Conservation (phyloP, 2,113 vertebrate genomes). For the Tupaia chinensis region DNA sequence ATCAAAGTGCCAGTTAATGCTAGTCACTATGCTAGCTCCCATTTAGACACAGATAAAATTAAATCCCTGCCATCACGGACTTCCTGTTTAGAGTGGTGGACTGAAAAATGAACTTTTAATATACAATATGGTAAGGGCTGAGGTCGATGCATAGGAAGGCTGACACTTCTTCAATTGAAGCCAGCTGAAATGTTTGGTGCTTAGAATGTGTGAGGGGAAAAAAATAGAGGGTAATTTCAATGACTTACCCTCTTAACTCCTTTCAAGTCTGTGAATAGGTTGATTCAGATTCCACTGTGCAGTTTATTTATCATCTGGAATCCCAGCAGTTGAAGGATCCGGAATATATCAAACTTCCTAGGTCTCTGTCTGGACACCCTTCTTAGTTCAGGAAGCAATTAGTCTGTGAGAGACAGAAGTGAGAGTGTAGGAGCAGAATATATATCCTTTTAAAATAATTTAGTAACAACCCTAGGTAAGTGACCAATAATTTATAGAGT, state of each 20-base stretch:
- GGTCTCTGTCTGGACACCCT: slow-evolving; percentile 76
- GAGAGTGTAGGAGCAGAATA: slow-evolving; percentile 79
- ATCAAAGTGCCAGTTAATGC: not conserved
- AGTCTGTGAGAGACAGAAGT: slow-evolving; percentile 81
- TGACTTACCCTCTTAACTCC: slow-evolving; percentile 62
- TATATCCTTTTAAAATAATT: slow-evolving; percentile 85
- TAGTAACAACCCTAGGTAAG: slow-evolving; percentile 85
- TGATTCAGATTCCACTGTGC: slow-evolving; percentile 67
- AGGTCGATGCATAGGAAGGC: not conserved
- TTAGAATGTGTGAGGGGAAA: slow-evolving; percentile 17
- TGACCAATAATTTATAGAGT: slow-evolving; percentile 86
- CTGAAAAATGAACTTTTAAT: slow-evolving; percentile 51
- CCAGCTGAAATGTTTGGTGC: not conserved
- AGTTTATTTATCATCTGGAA: slow-evolving; percentile 81
- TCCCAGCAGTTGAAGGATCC: slow-evolving; percentile 76
- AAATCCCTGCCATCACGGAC: slow-evolving; percentile 17
- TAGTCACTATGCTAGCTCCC: not conserved
- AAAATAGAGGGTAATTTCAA: slow-evolving; percentile 14
- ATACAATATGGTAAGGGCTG: not conserved
- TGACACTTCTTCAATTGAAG: not conserved
- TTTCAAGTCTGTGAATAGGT: slow-evolving; percentile 68
- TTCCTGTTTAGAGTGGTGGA: not conserved
- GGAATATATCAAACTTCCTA: slow-evolving; percentile 79
- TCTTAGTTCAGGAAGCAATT: slow-evolving; percentile 83
- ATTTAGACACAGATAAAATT: slow-evolving; percentile 23